Evolutionary conservation across 1,140 invertebrate genomes (phyloP).

Genomic region (Drosophila orosa): DNA sequence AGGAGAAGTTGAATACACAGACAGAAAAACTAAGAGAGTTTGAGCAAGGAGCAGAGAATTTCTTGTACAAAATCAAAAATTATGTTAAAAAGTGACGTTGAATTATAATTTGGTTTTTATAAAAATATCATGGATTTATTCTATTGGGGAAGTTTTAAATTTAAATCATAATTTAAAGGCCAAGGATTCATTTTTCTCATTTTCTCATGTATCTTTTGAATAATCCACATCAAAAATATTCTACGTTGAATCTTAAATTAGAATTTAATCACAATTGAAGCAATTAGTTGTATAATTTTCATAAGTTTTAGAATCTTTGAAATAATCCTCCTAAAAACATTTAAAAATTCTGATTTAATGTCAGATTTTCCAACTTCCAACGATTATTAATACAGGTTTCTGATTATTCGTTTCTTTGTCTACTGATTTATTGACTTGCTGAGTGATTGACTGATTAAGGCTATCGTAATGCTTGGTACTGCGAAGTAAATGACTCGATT

Average conservation of each 20-base stretch:
- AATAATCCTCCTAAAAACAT: neutral
- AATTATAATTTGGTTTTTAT: slow-evolving; percentile 45
- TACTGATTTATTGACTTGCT: slow-evolving; percentile 43
- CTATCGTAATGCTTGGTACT: slow-evolving; percentile 36
- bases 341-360: accelerated
- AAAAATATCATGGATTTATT: slow-evolving; percentile 1
- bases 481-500: slow-evolving; percentile 45
- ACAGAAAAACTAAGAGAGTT: neutral
- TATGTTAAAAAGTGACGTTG: slow-evolving; percentile 25
- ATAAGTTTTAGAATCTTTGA: neutral
- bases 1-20: slow-evolving; percentile 3
- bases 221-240: too few relatives aligned
- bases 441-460: slow-evolving; percentile 40
- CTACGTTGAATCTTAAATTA: too few relatives aligned
- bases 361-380: neutral
- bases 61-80: slow-evolving; percentile 11
- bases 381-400: neutral
- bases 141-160: neutral
- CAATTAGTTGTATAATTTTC: neutral
- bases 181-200: too few relatives aligned
- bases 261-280: too few relatives aligned
- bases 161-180: neutral
- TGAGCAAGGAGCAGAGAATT: neutral
- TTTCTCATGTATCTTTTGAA: too few relatives aligned
- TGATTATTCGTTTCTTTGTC: slow-evolving; percentile 18